These are phyloP conservation scores for Gymnothorax reevesii DNA, from an alignment of 2,797 vertebrate species.

Conservation along the genomic window DNA sequence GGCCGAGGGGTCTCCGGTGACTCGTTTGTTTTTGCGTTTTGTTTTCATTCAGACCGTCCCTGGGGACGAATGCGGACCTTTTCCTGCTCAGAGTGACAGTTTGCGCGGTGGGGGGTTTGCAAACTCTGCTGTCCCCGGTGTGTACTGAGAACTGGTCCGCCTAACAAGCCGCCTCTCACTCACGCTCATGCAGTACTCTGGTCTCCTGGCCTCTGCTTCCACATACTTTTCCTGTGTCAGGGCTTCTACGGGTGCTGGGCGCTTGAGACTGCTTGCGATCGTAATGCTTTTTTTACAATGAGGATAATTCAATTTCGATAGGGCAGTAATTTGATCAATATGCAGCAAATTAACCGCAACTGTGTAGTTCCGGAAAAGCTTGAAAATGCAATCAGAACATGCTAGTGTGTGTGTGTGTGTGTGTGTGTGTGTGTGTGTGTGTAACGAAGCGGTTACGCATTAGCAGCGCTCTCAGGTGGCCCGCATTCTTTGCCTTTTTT, in stretches of 20 bases:
- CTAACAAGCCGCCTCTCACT: not conserved
- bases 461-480: slow-evolving; percentile 64
- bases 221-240: too few relatives aligned
- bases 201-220: not conserved
- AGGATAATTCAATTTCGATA: too few relatives aligned
- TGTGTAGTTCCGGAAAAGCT: too few relatives aligned
- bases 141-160: not conserved
- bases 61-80: not conserved
- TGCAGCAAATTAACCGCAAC: too few relatives aligned
- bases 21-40: slow-evolving; percentile 10
- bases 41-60: not conserved
- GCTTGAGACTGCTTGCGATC: too few relatives aligned
- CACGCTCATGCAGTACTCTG: not conserved
- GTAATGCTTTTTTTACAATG: too few relatives aligned
- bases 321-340: too few relatives aligned
- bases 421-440: not conserved
- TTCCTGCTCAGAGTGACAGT: not conserved
- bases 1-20: not conserved
- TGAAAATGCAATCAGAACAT: too few relatives aligned
- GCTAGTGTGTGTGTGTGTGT: too few relatives aligned
- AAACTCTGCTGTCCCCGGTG: not conserved
- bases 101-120: not conserved
- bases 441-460: slow-evolving; percentile 68
- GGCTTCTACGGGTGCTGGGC: too few relatives aligned
- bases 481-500: slow-evolving; percentile 64